A percentile compares a stretch with the other conserved stretches of the same genome.
phyloP scores from a whole-genome alignment of 2,797 vertebrate genomes.

The Scyliorhinus canicula region DNA sequence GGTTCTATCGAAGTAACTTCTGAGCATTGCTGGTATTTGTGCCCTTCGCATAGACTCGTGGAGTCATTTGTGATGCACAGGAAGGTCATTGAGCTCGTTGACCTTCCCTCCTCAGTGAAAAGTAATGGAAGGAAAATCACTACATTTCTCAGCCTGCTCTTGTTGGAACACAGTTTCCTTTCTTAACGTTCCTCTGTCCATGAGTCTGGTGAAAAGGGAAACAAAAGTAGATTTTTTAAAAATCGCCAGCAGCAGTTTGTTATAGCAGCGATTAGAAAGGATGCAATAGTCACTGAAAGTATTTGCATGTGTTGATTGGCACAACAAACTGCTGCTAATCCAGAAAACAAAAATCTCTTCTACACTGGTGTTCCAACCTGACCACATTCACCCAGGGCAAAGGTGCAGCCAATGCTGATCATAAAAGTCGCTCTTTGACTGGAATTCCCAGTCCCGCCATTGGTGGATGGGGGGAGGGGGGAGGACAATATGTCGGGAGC shows the following conservation, averaged over 20 bases:
- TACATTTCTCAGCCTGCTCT: not conserved
- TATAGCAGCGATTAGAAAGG: not conserved
- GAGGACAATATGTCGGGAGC: too few relatives aligned
- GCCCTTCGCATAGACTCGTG: not conserved
- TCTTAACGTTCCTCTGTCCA: not conserved
- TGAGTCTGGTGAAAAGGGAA: not conserved
- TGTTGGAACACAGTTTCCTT: not conserved
- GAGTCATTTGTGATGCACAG: not conserved
- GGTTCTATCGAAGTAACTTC: not conserved
- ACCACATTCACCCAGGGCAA: not conserved
- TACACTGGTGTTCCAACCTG: not conserved
- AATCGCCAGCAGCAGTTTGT: not conserved
- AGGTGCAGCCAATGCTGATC: not conserved
- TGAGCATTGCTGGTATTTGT: not conserved
- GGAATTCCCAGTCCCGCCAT: too few relatives aligned
- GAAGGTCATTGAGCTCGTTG: not conserved
- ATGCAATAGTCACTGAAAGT: not conserved
- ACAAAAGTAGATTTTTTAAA: not conserved
- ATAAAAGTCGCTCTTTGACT: not conserved
- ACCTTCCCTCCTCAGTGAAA: not conserved
- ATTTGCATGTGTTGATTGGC: not conserved
- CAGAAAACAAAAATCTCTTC: not conserved
- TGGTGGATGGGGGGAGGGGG: too few relatives aligned
- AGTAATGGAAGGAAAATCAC: not conserved
- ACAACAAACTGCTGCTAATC: not conserved